Percentiles rank a stretch among this genome's conserved stretches.
These are phyloP conservation scores for Diglossa cyanea DNA, from an alignment of 2,797 vertebrate genomes.

Conservation along the genomic window DNA sequence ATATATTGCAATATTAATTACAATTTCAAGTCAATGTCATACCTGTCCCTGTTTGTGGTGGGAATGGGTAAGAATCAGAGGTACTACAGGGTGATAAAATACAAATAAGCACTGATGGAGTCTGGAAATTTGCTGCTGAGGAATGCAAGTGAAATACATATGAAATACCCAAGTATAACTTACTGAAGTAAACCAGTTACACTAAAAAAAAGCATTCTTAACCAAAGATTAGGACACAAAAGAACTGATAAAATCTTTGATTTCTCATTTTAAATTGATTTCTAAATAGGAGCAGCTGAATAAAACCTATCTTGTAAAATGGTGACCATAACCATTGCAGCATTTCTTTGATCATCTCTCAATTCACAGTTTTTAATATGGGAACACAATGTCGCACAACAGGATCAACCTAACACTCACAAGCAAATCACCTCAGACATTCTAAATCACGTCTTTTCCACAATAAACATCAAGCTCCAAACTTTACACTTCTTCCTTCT, in stretches of 20 bases:
- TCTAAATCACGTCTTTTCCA: not conserved
- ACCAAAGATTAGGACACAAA: not conserved
- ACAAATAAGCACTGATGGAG: not conserved
- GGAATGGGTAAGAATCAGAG: not conserved
- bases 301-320: not conserved
- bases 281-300: not conserved
- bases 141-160: rapidly evolving
- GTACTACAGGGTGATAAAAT: not conserved
- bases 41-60: not conserved
- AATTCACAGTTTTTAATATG: not conserved
- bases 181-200: not conserved
- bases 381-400: not conserved
- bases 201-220: not conserved
- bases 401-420: not conserved
- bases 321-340: not conserved
- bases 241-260: not conserved
- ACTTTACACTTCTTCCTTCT: not conserved
- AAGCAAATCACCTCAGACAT: not conserved
- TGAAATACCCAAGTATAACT: not conserved
- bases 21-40: not conserved
- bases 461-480: not conserved
- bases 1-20: not conserved
- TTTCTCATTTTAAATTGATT: not conserved
- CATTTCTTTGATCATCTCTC: not conserved
- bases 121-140: not conserved